phyloP scores from a whole-genome alignment of 2,113 vertebrate genomes.

The Lamprotornis superbus region DNA sequence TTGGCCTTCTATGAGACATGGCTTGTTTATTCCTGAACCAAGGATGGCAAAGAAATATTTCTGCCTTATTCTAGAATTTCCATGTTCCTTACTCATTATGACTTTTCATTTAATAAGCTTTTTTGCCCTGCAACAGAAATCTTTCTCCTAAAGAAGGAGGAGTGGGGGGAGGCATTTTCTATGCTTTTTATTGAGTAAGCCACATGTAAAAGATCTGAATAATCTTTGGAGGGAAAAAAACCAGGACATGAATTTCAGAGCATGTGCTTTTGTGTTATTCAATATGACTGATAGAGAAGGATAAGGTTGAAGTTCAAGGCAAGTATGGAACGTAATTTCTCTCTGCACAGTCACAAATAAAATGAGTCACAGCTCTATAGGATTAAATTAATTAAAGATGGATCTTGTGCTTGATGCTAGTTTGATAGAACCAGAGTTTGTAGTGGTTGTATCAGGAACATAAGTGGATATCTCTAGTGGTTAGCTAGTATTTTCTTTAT shows the following conservation, averaged over 20 bases:
- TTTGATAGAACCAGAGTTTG: conserved; percentile 68
- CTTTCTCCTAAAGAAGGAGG: background rate
- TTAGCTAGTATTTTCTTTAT: conserved; percentile 68
- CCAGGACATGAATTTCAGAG: conserved; percentile 38
- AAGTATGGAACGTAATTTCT: conserved; percentile 70
- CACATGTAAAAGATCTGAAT: conserved; percentile 47
- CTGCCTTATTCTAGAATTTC: background rate
- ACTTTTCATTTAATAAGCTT: conserved; percentile 25
- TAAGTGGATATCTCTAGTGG: conserved; percentile 73
- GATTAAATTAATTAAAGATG: conserved; percentile 74
- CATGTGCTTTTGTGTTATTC: conserved; percentile 67
- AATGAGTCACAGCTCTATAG: conserved; percentile 65
- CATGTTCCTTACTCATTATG: background rate
- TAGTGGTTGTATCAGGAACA: conserved; percentile 69
- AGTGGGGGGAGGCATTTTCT: background rate
- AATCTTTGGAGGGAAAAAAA: background rate
- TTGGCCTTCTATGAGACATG: background rate
- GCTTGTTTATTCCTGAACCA: background rate
- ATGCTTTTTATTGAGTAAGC: conserved; percentile 12
- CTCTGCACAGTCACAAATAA: conserved; percentile 65
- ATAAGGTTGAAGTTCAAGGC: conserved; percentile 73
- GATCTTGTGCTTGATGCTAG: conserved; percentile 67
- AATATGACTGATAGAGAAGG: conserved; percentile 58
- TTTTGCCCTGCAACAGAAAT: background rate
- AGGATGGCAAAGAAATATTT: background rate